Conservation (phyloP, 1,140 invertebrate species). For the Adoxophyes honmai region DNA sequence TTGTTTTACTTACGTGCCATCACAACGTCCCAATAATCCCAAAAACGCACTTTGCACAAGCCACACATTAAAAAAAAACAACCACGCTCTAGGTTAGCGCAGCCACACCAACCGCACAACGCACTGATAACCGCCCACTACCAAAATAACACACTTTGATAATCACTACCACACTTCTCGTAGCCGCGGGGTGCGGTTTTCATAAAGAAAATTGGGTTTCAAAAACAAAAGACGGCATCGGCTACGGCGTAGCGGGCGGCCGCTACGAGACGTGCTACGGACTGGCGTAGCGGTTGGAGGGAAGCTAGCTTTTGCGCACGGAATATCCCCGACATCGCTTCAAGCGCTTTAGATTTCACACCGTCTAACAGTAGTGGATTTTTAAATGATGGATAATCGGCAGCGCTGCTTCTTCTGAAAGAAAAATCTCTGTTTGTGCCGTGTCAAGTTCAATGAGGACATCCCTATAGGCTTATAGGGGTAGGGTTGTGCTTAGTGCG, state of each 20-base stretch:
- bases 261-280: not conserved
- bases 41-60: constrained; percentile 12
- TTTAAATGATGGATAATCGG: not conserved
- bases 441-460: too few species aligned
- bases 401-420: too few species aligned
- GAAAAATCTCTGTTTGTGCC: too few species aligned
- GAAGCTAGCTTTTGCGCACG: constrained; percentile 3
- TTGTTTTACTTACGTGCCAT: constrained; percentile 2
- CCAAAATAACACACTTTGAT: not conserved
- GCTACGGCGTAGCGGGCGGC: not conserved
- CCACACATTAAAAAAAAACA: constrained; percentile 4
- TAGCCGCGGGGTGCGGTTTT: constrained; percentile 9
- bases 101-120: not conserved
- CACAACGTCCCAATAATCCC: not conserved
- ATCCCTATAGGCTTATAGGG: too few species aligned
- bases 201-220: not conserved
- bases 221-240: not conserved
- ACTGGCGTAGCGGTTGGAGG: constrained; percentile 8
- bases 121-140: not conserved
- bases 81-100: not conserved
- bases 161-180: not conserved
- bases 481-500: too few species aligned
- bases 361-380: not conserved
- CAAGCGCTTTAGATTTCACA: not conserved
- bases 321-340: not conserved